Evolutionary conservation across 2,113 vertebrate species (phyloP).

Genomic region (Callipepla californica): DNA sequence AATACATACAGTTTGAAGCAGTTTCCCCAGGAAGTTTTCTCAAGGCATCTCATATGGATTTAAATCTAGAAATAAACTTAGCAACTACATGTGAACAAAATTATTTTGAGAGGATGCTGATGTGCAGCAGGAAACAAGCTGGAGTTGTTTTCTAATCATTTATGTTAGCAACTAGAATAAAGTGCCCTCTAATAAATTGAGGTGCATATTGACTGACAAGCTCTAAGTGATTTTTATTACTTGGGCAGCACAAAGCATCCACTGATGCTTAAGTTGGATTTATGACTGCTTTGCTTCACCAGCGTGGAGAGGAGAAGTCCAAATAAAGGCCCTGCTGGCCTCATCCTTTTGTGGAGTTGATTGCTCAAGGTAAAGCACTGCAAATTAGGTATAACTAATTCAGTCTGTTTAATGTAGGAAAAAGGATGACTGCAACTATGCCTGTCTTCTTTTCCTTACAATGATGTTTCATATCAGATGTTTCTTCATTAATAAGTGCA

Average conservation of each 20-base stretch:
- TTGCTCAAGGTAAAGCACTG: neutral
- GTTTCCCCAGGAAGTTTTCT: no score
- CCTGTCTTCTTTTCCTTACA: neutral
- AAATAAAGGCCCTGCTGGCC: neutral
- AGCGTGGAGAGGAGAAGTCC: neutral
- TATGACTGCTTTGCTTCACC: neutral
- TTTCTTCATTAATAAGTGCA: neutral
- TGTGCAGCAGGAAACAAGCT: no score
- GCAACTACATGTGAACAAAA: no score
- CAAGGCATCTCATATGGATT: no score
- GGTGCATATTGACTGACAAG: conserved; percentile 5
- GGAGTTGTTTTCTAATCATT: no score
- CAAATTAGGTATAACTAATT: conserved; percentile 26
- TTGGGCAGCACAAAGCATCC: neutral
- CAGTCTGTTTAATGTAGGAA: neutral
- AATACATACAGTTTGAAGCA: no score
- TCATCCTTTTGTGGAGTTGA: neutral
- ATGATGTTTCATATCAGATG: neutral
- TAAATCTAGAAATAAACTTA: no score
- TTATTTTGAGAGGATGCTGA: no score
- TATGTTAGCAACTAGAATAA: no score
- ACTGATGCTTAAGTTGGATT: neutral
- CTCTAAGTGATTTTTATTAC: neutral
- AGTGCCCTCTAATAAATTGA: conserved; percentile 9
- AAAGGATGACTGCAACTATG: neutral